These are phyloP conservation scores for Caradrina kadenii DNA, from an alignment of 2,888 invertebrate species.

Conservation along the genomic window DNA sequence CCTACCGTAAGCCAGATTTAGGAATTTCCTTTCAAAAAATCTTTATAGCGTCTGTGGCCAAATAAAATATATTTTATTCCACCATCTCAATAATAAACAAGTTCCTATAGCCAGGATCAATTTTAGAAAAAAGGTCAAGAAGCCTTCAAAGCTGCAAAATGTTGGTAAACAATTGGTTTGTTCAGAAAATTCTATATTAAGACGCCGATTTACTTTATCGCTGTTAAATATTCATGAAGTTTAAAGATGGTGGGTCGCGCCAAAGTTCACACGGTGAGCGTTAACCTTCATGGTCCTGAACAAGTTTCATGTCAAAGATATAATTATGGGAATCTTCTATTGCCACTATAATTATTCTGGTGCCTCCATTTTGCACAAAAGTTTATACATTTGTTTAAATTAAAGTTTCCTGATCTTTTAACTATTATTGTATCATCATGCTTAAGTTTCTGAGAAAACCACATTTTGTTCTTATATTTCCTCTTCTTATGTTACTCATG, in stretches of 20 bases:
- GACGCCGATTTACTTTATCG: slow-evolving; percentile 31
- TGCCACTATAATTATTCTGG: background rate
- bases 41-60: background rate
- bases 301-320: slow-evolving; percentile 27
- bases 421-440: slow-evolving; percentile 6
- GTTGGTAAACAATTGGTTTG: slow-evolving; percentile 29
- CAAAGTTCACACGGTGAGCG: slow-evolving; percentile 54
- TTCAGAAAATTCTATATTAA: slow-evolving; percentile 20
- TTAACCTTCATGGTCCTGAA: slow-evolving; percentile 52
- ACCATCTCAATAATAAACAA: background rate
- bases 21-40: background rate
- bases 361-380: background rate
- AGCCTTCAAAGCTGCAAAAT: background rate
- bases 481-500: background rate
- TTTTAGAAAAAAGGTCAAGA: slow-evolving; percentile 4
- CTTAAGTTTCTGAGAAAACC: background rate
- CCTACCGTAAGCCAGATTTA: no score
- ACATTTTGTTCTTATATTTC: background rate
- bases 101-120: background rate
- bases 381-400: slow-evolving; percentile 8
- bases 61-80: background rate
- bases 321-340: slow-evolving; percentile 9
- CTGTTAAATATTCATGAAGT: slow-evolving; percentile 48
- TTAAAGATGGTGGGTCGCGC: slow-evolving; percentile 33
- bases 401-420: background rate